These are phyloP conservation scores for Hippocampus abdominalis DNA, from an alignment of 2,113 vertebrate genomes.

Conservation along the genomic window DNA sequence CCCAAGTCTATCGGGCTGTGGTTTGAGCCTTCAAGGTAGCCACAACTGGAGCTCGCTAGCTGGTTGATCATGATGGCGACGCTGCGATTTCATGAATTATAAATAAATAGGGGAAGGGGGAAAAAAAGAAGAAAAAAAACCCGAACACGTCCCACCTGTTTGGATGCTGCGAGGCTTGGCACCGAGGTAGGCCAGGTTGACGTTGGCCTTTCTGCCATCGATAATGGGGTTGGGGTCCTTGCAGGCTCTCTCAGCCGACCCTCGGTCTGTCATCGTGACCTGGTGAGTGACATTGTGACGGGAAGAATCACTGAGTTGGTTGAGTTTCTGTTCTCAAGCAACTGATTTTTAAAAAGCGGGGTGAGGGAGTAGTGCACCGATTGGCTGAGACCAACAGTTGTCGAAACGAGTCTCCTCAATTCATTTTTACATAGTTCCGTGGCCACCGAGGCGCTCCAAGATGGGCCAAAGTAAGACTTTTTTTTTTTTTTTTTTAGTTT, in stretches of 20 bases:
- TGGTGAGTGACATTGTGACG: constrained; percentile 41
- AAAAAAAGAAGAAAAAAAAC: too few relatives aligned
- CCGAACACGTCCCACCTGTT: constrained; percentile 76
- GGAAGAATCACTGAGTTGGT: not conserved
- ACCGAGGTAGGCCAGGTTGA: constrained; percentile 94
- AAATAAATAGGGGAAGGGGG: not conserved
- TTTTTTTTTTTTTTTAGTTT: too few relatives aligned
- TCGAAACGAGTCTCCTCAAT: too few relatives aligned
- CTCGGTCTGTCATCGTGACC: constrained; percentile 94
- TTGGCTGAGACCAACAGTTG: not conserved
- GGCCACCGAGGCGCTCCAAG: too few relatives aligned
- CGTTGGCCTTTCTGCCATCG: constrained; percentile 94
- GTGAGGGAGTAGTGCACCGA: not conserved
- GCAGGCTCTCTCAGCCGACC: constrained; percentile 88
- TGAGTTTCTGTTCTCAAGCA: not conserved
- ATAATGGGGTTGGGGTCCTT: constrained; percentile 98
- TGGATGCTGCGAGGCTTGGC: constrained; percentile 95
- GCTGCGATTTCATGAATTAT: not conserved
- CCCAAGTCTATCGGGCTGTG: not conserved
- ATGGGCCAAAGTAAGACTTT: too few relatives aligned
- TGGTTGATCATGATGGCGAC: not conserved
- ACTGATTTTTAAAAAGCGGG: not conserved
- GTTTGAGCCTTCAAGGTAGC: not conserved
- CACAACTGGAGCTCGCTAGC: not conserved
- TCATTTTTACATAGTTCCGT: too few relatives aligned